Conservation (phyloP, 2,888 invertebrate genomes). For the Byasa hedistus region DNA sequence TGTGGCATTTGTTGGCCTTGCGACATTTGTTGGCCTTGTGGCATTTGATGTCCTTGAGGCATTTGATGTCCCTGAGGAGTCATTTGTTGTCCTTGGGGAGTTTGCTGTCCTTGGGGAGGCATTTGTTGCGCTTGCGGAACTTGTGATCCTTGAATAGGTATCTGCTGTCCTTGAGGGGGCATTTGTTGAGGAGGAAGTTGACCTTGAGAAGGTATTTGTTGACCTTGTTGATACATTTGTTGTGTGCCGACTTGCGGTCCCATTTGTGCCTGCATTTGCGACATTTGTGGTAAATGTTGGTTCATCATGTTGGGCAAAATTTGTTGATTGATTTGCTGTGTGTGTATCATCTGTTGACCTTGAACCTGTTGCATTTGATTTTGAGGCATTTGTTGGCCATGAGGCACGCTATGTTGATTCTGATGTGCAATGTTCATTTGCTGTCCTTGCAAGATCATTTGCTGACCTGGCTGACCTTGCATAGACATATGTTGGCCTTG, state of each 20-base stretch:
- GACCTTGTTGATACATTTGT: constrained; percentile 35
- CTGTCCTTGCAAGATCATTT: constrained; percentile 55
- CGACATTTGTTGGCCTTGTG: constrained; percentile 37
- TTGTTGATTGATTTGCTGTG: constrained; percentile 27
- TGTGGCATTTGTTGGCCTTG: constrained; percentile 37
- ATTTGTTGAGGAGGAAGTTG: constrained; percentile 40
- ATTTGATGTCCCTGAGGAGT: constrained; percentile 33
- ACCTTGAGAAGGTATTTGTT: constrained; percentile 39
- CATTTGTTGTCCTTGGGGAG: constrained; percentile 34
- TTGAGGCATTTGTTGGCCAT: constrained; percentile 49
- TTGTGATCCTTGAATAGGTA: constrained; percentile 22
- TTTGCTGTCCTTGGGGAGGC: constrained; percentile 40
- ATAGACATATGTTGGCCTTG: constrained; percentile 48
- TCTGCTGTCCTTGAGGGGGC: constrained; percentile 34
- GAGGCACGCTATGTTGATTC: constrained; percentile 47
- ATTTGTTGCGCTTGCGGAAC: constrained; percentile 32
- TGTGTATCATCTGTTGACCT: constrained; percentile 31
- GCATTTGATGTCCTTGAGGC: constrained; percentile 35
- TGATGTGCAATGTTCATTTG: constrained; percentile 49
- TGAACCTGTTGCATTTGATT: constrained; percentile 42
- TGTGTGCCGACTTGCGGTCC: constrained; percentile 24
- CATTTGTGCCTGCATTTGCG: constrained; percentile 16
- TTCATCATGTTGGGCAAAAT: constrained; percentile 17
- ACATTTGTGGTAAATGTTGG: constrained; percentile 27
- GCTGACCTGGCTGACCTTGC: constrained; percentile 49